These are phyloP conservation scores for Pristionchus entomophagus DNA, from an alignment of 2,888 invertebrate genomes.

Conservation along the genomic window DNA sequence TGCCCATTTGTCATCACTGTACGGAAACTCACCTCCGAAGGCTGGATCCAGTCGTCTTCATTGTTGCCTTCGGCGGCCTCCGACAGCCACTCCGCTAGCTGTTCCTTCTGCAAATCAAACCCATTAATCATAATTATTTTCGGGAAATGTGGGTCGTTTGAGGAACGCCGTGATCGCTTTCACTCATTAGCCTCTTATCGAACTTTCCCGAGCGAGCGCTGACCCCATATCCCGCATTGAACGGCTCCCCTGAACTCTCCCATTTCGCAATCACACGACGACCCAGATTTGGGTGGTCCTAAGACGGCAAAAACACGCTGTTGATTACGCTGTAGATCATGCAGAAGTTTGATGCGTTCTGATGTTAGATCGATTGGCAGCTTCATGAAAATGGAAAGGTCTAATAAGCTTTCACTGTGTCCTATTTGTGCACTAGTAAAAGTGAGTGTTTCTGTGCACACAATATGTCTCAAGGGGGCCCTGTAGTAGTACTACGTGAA, in stretches of 20 bases:
- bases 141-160: background rate
- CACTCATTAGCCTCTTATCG: slow-evolving; percentile 26
- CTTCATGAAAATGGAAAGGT: too few species aligned
- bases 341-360: too few species aligned
- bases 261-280: background rate
- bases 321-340: too few species aligned
- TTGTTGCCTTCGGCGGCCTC: slow-evolving; percentile 38
- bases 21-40: slow-evolving; percentile 21
- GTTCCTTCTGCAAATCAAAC: slow-evolving; percentile 58
- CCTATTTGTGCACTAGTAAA: background rate
- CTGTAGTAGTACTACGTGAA: background rate
- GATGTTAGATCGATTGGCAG: too few species aligned
- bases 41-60: slow-evolving; percentile 33
- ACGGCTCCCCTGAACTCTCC: background rate
- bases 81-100: slow-evolving; percentile 61
- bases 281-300: too few species aligned
- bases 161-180: background rate
- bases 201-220: background rate
- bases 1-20: too few species aligned
- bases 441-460: background rate
- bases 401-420: background rate
- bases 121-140: background rate
- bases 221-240: background rate
- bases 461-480: background rate
- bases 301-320: too few species aligned